These are phyloP conservation scores for Zeugodacus cucurbitae DNA, from an alignment of 1,140 invertebrate species.

Conservation along the genomic window DNA sequence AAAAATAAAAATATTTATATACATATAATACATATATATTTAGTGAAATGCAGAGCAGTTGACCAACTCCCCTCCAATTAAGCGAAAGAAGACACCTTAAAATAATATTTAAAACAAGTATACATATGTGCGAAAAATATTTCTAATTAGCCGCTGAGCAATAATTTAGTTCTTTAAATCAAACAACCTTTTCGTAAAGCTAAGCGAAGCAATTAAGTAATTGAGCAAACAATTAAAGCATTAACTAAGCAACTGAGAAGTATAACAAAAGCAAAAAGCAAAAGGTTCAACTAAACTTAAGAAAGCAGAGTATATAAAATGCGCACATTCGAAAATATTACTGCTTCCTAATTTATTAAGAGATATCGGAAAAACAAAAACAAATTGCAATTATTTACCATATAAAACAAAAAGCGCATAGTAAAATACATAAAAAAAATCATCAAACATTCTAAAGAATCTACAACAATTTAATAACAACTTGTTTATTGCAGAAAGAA, in stretches of 20 bases:
- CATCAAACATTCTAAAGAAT: not conserved
- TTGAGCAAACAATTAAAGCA: constrained; percentile 35
- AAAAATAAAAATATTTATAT: not conserved
- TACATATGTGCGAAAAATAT: not conserved
- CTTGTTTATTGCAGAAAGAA: not conserved
- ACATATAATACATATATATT: not conserved
- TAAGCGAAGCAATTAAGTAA: not conserved
- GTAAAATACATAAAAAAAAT: not conserved
- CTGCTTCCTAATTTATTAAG: constrained; percentile 4
- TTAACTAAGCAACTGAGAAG: constrained; percentile 3
- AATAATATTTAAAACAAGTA: not conserved
- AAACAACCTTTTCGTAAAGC: not conserved
- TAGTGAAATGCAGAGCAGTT: not conserved
- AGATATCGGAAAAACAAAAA: not conserved
- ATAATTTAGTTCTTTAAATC: constrained; percentile 7
- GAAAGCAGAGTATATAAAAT: not conserved
- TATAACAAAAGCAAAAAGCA: too few relatives aligned
- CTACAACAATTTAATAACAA: not conserved
- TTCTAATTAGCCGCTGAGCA: constrained; percentile 16
- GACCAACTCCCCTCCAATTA: not conserved
- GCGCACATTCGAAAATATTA: constrained; percentile 15
- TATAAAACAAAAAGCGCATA: not conserved
- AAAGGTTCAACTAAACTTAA: not conserved
- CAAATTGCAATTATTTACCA: not conserved
- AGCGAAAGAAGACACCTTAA: not conserved